phyloP scores from a whole-genome alignment of 2,888 invertebrate species.

The Lasioglossum calceatum region DNA sequence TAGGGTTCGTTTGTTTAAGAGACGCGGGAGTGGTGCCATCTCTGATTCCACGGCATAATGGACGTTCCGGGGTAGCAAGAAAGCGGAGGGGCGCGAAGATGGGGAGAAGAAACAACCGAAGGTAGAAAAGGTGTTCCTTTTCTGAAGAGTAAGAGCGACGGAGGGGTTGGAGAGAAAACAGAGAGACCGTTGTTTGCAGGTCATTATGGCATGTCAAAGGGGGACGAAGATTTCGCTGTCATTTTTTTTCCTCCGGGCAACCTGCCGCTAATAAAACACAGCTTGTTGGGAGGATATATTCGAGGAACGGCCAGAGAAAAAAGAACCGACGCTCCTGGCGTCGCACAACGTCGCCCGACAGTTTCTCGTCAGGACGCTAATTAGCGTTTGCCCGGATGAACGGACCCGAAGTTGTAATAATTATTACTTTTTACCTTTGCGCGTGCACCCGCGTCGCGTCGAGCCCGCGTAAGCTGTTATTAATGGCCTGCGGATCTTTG shows the following conservation, averaged over 20 bases:
- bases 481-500: neutral
- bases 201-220: slow-evolving; percentile 78
- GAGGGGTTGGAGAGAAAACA: neutral
- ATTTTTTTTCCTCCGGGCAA: slow-evolving; percentile 49
- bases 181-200: slow-evolving; percentile 80
- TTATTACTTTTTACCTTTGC: slow-evolving; percentile 7
- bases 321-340: slow-evolving; percentile 22
- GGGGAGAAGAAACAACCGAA: slow-evolving; percentile 49
- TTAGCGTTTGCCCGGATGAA: slow-evolving; percentile 45
- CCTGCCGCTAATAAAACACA: slow-evolving; percentile 52
- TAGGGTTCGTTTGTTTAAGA: slow-evolving; percentile 76
- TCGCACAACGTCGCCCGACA: slow-evolving; percentile 20
- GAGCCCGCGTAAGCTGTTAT: neutral
- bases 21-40: slow-evolving; percentile 62
- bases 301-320: slow-evolving; percentile 13
- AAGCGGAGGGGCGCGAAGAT: slow-evolving; percentile 60
- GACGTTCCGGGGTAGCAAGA: slow-evolving; percentile 53
- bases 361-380: slow-evolving; percentile 38
- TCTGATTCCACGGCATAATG: slow-evolving; percentile 63
- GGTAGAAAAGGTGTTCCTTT: slow-evolving; percentile 59
- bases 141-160: slow-evolving; percentile 54
- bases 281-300: slow-evolving; percentile 28
- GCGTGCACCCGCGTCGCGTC: neutral
- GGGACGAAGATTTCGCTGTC: slow-evolving; percentile 66
- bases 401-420: slow-evolving; percentile 15